Evolutionary conservation across 1,140 invertebrate species (phyloP).

Genomic region (Euschistus heros): DNA sequence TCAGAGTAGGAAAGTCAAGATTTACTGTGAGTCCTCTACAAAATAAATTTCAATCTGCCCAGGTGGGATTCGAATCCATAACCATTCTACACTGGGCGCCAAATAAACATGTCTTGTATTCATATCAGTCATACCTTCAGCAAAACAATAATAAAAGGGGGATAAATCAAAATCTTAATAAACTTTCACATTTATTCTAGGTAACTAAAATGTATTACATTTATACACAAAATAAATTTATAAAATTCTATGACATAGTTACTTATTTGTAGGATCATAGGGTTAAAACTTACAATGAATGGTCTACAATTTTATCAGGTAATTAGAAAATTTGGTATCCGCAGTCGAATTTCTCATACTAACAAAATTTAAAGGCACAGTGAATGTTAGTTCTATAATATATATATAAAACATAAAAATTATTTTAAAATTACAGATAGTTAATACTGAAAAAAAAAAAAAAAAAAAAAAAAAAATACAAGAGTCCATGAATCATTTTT

Average conservation of each 20-base stretch:
- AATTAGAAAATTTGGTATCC: constrained; percentile 10
- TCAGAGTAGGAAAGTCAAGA: no score
- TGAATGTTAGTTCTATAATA: neutral
- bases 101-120: no score
- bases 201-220: constrained; percentile 14
- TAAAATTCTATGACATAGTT: neutral
- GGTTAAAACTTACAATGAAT: neutral
- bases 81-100: no score
- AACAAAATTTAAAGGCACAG: constrained; percentile 5
- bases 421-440: neutral
- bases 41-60: no score
- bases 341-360: neutral
- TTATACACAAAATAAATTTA: neutral
- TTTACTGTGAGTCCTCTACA: no score
- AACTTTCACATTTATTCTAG: constrained; percentile 11
- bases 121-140: no score
- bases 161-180: constrained; percentile 2
- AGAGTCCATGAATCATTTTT: neutral
- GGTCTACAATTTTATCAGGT: neutral
- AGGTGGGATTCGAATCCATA: no score
- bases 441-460: constrained; percentile 5
- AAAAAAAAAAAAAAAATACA: neutral
- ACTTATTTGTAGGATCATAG: neutral
- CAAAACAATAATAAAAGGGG: no score
- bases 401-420: neutral